phyloP scores from a whole-genome alignment of 2,113 vertebrate genomes.

The Tragelaphus scriptus region DNA sequence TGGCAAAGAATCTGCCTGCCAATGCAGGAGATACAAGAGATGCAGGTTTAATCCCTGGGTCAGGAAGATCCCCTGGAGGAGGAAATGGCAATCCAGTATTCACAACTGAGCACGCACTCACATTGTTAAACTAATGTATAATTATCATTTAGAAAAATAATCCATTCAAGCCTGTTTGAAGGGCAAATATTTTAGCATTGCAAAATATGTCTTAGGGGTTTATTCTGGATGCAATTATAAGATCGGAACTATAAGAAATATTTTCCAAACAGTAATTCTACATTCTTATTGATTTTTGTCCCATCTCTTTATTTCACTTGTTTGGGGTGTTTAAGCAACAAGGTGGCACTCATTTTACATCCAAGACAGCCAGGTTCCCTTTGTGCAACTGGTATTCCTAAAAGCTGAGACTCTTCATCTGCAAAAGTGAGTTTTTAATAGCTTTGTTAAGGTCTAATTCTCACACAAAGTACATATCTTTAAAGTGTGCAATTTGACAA shows the following conservation, averaged over 20 bases:
- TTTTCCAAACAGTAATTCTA: neutral
- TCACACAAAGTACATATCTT: neutral
- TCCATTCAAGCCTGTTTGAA: neutral
- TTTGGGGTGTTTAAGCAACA: neutral
- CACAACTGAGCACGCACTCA: neutral
- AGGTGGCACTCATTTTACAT: neutral
- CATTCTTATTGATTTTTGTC: neutral
- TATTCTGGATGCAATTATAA: neutral
- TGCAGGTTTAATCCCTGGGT: neutral
- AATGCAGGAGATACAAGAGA: neutral
- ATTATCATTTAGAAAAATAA: neutral
- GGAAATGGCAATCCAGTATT: neutral
- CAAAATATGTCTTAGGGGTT: neutral
- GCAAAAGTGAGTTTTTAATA: neutral
- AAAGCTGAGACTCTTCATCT: neutral
- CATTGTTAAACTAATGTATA: neutral
- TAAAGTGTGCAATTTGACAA: neutral
- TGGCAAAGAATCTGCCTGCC: neutral
- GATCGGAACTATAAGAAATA: neutral
- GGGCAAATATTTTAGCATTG: neutral
- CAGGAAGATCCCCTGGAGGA: neutral
- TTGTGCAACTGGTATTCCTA: neutral
- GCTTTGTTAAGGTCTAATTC: neutral
- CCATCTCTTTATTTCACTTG: neutral
- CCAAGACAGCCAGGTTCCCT: neutral